Evolutionary conservation across 2,888 invertebrate species (phyloP), one percentile per base, ranked within the genome.

Genomic region (Tillus elongatus): DNA sequence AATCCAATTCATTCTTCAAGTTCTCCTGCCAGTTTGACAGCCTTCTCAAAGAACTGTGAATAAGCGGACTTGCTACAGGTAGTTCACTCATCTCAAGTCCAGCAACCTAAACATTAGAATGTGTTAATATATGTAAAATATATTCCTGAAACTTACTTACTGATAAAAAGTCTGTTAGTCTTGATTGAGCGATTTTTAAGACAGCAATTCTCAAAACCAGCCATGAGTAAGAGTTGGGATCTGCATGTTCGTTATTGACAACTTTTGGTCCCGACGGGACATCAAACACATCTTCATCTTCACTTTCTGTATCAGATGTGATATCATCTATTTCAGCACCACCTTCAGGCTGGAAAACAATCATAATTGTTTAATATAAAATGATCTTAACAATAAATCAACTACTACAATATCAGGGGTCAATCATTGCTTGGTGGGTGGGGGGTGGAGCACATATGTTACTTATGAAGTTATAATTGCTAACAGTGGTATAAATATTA

Each of bases 191-290:
- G 40, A 93, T 76, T 52, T 85, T 79, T 41, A 96, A 76, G 37
- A 90, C 80, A 2, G 95, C 88, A 53, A 92, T 75, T 45, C 95
- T 78, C 70, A 98, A 78, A 45, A 98, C 79, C 56, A 83, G 79
- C 98, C 98, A 99, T 35, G 93, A 89, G 64, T 92, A 95, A 16
- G 95, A 93, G 59, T 83, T 83, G 0, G 96, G 89, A 70, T 95
- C 89, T 13, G 83, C 79, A 63, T 96, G 95, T 61, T 95, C 91
- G 3, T 72, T 79, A 63, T 89, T 90, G 40, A 79, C 77, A 19
- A 64, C 64, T 44, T 66, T 64, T 16, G 56, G 61, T 29, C 54
- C 63, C 30, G 52, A 51, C 45, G 69, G 67, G 44, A 51, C 66
- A 39, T 78, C 84, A 54, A 87, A 85, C 30, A 84, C 82, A 52